Evolutionary conservation across 2,113 vertebrate genomes (phyloP), one percentile per base, ranked within the genome.

Genomic region (Notarius lentiginosus): DNA sequence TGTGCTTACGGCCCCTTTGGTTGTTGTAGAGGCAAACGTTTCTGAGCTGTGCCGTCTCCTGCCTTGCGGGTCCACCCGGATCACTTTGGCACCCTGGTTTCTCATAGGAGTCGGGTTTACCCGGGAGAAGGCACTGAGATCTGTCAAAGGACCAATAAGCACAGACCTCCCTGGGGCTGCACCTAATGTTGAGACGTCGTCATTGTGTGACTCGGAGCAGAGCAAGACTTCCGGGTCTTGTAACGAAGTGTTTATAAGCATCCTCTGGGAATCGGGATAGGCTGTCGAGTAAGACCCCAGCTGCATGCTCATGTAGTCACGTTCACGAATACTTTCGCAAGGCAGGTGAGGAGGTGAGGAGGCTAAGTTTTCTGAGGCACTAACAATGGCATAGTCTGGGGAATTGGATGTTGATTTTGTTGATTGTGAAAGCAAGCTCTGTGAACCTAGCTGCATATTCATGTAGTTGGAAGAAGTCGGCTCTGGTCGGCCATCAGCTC

Each of bases 41-140:
- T 97, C 96, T 0, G 96, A 97, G 90, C 96, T 96, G 80, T 97
- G 96, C 61, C 96, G 91, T 27, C 96, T 94, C 65, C 96, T 92
- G 84, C 96, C 96, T 58, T 96, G 96, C 49, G 95, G 96, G 3
- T 95, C 94, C 79, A 95, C 96, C 4, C 95, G 94, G 90, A 97
- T 96, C 88, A 97, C 96, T 94, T 96, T 97, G 93, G 96, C 95
- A 92, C 95, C 95, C 92, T 96, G 96, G 91, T 93, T 96, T 84
- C 92, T 93, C 85, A 88, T 93, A 30, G 95, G 94, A 66, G 92
- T 95, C 58, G 95, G 94, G 90, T 90, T 96, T 51, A 97, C 93
- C 60, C 95, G 91, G 72, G 95, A 95, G 89, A 97, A 96, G 87
- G 96, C 95, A 84, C 96, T 95, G 34, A 91, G 84, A 47, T 87